Evolutionary conservation across 2,888 invertebrate species (phyloP).

Genomic region (Salpingus planirostris): DNA sequence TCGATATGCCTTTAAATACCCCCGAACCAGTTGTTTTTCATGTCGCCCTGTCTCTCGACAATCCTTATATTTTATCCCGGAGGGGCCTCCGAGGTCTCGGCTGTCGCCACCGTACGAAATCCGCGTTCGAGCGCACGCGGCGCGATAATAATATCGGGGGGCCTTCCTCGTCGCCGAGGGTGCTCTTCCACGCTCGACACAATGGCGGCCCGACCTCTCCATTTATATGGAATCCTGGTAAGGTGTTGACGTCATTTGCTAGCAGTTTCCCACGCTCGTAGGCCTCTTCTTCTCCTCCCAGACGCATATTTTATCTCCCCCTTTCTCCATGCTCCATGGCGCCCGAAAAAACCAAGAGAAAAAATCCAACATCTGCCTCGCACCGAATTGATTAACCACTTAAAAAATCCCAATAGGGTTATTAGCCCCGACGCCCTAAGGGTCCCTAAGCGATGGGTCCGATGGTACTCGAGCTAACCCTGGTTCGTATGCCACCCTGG

Average conservation of each 20-base stretch:
- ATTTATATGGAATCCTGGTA: slow-evolving; percentile 11
- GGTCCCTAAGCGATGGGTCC: too few relatives aligned
- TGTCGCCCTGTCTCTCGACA: slow-evolving; percentile 29
- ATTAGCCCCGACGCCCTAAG: too few relatives aligned
- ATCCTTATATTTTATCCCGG: slow-evolving; percentile 34
- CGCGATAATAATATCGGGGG: slow-evolving; percentile 6
- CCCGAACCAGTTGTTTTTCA: slow-evolving; percentile 13
- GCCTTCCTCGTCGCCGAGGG: background rate
- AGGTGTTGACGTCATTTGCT: slow-evolving; percentile 16
- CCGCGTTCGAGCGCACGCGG: background rate
- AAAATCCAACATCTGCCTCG: too few relatives aligned
- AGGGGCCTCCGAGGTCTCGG: slow-evolving; percentile 26
- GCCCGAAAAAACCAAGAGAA: too few relatives aligned
- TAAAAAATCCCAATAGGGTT: too few relatives aligned
- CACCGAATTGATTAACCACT: too few relatives aligned
- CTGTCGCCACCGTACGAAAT: slow-evolving; percentile 6
- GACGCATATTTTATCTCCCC: background rate
- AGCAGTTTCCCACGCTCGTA: slow-evolving; percentile 10
- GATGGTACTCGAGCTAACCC: too few relatives aligned
- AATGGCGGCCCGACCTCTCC: too few relatives aligned
- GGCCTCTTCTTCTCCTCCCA: too few relatives aligned
- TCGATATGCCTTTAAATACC: slow-evolving; percentile 8
- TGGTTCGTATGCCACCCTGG: slow-evolving; percentile 8
- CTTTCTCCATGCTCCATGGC: too few relatives aligned
- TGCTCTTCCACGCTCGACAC: too few relatives aligned